phyloP scores from a whole-genome alignment of 2,888 invertebrate species.

The Ephialtes manifestator region DNA sequence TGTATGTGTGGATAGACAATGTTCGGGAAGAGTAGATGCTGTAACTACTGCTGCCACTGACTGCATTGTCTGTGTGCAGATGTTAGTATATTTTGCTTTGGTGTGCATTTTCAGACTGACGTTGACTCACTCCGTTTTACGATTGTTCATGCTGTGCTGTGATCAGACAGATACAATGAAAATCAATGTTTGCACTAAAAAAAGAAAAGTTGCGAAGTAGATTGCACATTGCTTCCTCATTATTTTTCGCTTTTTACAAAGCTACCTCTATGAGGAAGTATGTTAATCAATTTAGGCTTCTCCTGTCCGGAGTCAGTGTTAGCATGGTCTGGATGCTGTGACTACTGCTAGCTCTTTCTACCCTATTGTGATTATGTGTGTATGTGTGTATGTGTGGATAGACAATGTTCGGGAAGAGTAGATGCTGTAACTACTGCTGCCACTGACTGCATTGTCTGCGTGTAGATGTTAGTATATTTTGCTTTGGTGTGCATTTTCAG shows the following conservation, averaged over 20 bases:
- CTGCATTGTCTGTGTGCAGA: constrained; percentile 21
- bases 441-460: constrained; percentile 29
- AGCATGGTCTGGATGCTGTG: constrained; percentile 30
- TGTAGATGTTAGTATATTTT: not conserved
- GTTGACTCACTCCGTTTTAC: not conserved
- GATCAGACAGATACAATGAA: not conserved
- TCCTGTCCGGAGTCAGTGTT: constrained; percentile 46
- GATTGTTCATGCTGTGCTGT: not conserved
- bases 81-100: not conserved
- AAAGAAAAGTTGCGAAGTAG: too few species aligned
- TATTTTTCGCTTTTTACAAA: too few species aligned
- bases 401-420: not conserved
- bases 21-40: constrained; percentile 5
- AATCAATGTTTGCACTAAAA: not conserved
- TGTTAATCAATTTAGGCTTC: too few species aligned
- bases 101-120: constrained; percentile 17
- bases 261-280: too few species aligned
- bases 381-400: not conserved
- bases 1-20: not conserved
- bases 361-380: not conserved
- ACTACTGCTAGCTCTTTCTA: constrained; percentile 32
- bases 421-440: constrained; percentile 28
- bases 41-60: constrained; percentile 35
- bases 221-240: too few species aligned
- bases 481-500: constrained; percentile 10